phyloP scores from a whole-genome alignment of 2,888 invertebrate species.

The Caenorhabditis uteleia region DNA sequence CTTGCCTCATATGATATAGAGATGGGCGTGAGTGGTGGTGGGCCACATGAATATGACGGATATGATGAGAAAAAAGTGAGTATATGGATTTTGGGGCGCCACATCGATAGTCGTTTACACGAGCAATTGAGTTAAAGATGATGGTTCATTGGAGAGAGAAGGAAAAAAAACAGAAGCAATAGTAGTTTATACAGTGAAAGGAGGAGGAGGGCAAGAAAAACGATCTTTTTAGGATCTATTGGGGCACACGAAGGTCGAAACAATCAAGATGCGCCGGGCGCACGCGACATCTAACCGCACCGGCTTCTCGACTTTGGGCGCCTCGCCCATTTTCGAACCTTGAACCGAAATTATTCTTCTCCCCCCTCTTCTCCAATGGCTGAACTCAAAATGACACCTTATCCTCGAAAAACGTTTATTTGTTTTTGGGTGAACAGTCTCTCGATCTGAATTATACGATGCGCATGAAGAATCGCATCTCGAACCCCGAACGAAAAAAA shows the following conservation, averaged over 20 bases:
- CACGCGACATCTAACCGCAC: conserved; percentile 20
- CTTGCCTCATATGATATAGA: no score
- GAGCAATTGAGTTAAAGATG: conserved; percentile 40
- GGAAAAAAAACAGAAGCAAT: conserved; percentile 18
- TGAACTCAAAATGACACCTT: conserved; percentile 35
- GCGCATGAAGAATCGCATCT: no score
- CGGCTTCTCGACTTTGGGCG: conserved; percentile 36
- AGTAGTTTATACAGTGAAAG: conserved; percentile 39
- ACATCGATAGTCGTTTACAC: no score
- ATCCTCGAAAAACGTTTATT: conserved; percentile 33
- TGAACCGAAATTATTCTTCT: conserved; percentile 6
- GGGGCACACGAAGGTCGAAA: conserved; percentile 45
- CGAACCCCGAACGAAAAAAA: no score
- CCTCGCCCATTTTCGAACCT: neutral
- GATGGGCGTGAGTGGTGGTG: no score
- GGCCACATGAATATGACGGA: no score
- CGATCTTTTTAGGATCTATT: conserved; percentile 42
- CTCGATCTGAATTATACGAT: no score
- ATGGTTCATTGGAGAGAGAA: conserved; percentile 13
- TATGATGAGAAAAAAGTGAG: no score
- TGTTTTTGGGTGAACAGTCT: conserved; percentile 41
- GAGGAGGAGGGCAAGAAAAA: conserved; percentile 15
- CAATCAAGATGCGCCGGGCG: conserved; percentile 33
- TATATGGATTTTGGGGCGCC: no score
- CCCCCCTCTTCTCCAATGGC: no score